These are phyloP conservation scores for Phaedon cochleariae DNA, from an alignment of 2,888 invertebrate genomes.

Conservation along the genomic window DNA sequence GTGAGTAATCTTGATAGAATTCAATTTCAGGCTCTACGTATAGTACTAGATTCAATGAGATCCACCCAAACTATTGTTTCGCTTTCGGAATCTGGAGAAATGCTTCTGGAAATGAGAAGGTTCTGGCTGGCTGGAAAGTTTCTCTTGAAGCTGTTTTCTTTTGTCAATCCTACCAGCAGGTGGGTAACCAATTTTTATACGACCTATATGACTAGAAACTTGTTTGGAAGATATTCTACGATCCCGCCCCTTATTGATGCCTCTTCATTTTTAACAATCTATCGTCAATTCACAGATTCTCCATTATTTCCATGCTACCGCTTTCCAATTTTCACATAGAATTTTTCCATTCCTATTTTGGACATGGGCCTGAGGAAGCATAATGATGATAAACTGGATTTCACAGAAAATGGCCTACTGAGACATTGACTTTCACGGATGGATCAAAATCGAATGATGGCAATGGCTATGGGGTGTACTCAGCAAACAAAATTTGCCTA, in stretches of 20 bases:
- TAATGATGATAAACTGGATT: too few relatives aligned
- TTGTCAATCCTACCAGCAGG: background rate
- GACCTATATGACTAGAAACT: background rate
- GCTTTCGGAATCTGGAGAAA: background rate
- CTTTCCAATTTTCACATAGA: background rate
- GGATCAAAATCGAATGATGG: too few relatives aligned
- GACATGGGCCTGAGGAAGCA: too few relatives aligned
- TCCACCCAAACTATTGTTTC: background rate
- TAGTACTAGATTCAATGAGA: constrained; percentile 2
- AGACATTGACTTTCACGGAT: too few relatives aligned
- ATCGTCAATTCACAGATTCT: background rate
- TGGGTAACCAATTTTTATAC: background rate
- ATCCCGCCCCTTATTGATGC: background rate
- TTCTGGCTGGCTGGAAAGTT: background rate
- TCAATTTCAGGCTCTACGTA: constrained; percentile 1
- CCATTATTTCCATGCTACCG: background rate
- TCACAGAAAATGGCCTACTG: too few relatives aligned
- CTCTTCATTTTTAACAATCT: background rate
- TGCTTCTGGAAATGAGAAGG: background rate
- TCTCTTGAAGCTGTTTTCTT: background rate
- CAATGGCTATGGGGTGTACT: too few relatives aligned
- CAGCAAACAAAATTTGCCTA: background rate
- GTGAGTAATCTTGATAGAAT: background rate
- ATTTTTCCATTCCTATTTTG: too few relatives aligned
- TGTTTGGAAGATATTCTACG: background rate